These are phyloP conservation scores for Volucella zonaria DNA, from an alignment of 2,888 invertebrate genomes.

Conservation along the genomic window DNA sequence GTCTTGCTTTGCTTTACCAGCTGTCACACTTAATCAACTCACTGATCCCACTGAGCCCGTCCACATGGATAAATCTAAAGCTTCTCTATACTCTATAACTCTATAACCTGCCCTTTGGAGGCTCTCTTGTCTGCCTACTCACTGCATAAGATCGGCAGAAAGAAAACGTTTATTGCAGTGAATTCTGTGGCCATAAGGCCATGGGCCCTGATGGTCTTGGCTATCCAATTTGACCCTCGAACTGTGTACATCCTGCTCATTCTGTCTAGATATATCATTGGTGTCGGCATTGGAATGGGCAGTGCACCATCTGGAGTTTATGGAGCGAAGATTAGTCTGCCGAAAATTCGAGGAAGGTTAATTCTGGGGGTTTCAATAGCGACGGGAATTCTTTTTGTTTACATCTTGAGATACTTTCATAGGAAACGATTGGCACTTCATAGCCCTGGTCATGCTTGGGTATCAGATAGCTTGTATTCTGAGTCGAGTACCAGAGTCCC, in stretches of 20 bases:
- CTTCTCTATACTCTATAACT: conserved; percentile 81
- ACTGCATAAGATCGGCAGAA: conserved; percentile 81
- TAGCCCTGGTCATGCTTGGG: conserved; percentile 79
- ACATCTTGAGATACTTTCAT: conserved; percentile 85
- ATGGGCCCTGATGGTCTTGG: conserved; percentile 80
- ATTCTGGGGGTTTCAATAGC: conserved; percentile 86
- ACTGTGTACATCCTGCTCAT: conserved; percentile 79
- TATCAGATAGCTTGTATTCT: conserved; percentile 81
- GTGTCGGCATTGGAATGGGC: conserved; percentile 80
- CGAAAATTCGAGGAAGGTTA: conserved; percentile 86
- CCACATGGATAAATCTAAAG: conserved; percentile 77
- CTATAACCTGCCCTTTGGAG: conserved; percentile 80
- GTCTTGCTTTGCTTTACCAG: conserved; percentile 81
- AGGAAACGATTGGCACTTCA: conserved; percentile 80
- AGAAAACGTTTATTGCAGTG: conserved; percentile 79
- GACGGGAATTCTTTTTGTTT: conserved; percentile 86
- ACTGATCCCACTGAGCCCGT: conserved; percentile 77
- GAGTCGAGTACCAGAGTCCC: conserved; percentile 86
- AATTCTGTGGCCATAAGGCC: conserved; percentile 79
- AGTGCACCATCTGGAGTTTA: conserved; percentile 82
- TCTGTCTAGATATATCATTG: conserved; percentile 80
- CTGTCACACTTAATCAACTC: conserved; percentile 79
- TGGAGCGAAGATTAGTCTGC: conserved; percentile 83
- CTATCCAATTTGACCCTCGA: conserved; percentile 76
- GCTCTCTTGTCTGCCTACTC: conserved; percentile 79